A percentile compares a stretch with the other conserved stretches of the same genome.
Conservation (phyloP, 2,113 vertebrate genomes). For the Marmota flaviventris region DNA sequence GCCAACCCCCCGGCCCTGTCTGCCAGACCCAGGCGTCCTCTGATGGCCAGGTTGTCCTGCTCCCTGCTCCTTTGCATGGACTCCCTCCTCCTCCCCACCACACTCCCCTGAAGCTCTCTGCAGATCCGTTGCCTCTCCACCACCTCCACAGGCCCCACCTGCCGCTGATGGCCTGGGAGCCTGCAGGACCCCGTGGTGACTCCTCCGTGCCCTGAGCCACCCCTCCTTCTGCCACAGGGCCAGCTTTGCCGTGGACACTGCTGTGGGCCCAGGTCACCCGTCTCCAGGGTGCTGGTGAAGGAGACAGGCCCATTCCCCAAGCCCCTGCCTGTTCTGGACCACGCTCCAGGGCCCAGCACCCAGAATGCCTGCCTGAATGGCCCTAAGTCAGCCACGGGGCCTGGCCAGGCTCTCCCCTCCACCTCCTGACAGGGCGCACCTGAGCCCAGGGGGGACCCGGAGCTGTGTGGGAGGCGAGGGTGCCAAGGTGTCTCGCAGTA, state of each 20-base stretch:
- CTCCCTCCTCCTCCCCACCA: no score
- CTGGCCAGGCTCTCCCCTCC: background rate
- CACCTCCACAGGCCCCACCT: no score
- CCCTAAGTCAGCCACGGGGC: background rate
- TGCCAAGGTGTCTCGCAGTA: rapidly evolving
- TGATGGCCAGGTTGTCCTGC: background rate
- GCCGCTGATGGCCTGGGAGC: rapidly evolving
- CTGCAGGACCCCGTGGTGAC: rapidly evolving
- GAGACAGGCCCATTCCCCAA: background rate
- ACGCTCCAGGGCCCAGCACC: background rate
- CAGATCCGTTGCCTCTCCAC: background rate
- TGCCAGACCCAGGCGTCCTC: background rate
- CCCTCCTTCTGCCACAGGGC: no score
- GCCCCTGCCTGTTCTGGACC: background rate
- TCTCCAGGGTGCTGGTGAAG: rapidly evolving
- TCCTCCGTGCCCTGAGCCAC: background rate
- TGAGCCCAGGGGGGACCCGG: background rate
- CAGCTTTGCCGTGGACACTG: background rate
- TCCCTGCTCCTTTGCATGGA: rapidly evolving
- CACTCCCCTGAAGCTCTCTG: background rate
- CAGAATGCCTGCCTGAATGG: background rate
- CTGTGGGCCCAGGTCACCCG: no score
- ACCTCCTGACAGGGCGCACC: rapidly evolving
- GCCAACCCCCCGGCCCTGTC: no score
- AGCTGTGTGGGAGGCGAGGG: background rate